Percentiles rank a stretch among this genome's conserved stretches.
Evolutionary conservation across 2,888 invertebrate genomes (phyloP).

Genomic region (Epinotia brunnichana): DNA sequence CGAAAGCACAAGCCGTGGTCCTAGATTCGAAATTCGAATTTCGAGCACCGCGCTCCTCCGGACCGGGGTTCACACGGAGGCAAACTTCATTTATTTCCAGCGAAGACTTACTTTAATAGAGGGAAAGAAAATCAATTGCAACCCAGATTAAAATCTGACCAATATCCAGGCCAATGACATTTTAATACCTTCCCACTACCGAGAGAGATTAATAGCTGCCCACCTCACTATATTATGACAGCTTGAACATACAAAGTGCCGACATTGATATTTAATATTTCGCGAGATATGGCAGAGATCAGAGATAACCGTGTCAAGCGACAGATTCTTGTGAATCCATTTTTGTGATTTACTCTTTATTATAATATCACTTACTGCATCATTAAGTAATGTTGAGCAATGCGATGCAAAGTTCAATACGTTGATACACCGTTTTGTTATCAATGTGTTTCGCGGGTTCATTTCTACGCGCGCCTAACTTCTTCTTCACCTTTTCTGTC

Average conservation of each 20-base stretch:
- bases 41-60: no score
- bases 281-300: constrained; percentile 53
- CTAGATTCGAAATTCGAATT: no score
- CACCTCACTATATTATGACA: constrained; percentile 49
- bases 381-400: neutral
- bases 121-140: neutral
- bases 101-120: neutral
- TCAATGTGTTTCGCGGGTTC: no score
- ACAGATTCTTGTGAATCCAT: constrained; percentile 57
- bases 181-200: constrained; percentile 27
- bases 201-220: constrained; percentile 30
- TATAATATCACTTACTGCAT: neutral
- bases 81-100: no score
- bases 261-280: constrained; percentile 59
- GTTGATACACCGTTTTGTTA: neutral
- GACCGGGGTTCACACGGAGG: no score
- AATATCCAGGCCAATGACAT: constrained; percentile 22
- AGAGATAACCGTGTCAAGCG: constrained; percentile 52
- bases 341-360: constrained; percentile 1
- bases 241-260: constrained; percentile 50
- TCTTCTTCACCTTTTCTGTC: no score
- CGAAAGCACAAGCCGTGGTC: no score
- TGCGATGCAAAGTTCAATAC: neutral
- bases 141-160: neutral
- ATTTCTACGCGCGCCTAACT: no score